A percentile compares a stretch with the other conserved stretches of the same genome.
phyloP scores from a whole-genome alignment of 1,140 invertebrate species.

The Aphis gossypii region DNA sequence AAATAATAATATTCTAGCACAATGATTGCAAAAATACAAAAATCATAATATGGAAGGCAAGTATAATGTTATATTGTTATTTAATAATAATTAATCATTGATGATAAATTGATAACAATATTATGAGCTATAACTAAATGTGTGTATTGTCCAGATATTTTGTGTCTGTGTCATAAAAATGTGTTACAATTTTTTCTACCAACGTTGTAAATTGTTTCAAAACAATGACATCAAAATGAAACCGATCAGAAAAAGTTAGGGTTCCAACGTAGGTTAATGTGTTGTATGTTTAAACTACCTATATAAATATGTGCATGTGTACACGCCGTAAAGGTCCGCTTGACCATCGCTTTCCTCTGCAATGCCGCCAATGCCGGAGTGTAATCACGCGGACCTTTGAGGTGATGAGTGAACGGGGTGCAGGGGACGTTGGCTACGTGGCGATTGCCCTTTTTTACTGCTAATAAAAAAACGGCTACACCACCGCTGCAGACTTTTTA shows the following conservation, averaged over 20 bases:
- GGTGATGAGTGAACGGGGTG: background rate
- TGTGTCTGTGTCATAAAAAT: background rate
- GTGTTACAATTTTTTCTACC: no score
- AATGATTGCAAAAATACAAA: no score
- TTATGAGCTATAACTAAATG: no score
- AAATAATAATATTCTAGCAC: no score
- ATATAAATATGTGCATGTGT: background rate
- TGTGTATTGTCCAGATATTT: no score
- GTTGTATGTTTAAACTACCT: background rate
- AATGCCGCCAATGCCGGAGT: no score
- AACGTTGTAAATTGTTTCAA: background rate
- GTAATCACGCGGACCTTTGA: background rate
- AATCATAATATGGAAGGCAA: no score
- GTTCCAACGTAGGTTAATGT: no score
- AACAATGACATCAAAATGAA: background rate
- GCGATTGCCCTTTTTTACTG: slow-evolving; percentile 31
- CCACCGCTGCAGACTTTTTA: background rate
- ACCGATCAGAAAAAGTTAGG: background rate
- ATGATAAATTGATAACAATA: no score
- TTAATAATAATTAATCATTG: no score
- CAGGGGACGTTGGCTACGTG: no score
- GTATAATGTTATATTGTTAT: no score
- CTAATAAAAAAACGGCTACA: background rate
- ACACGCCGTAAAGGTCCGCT: background rate
- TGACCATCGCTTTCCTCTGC: background rate